Evolutionary conservation across 2,888 invertebrate genomes (phyloP), one percentile per base, ranked within the genome.

Genomic region (Platycnemis pennipes): DNA sequence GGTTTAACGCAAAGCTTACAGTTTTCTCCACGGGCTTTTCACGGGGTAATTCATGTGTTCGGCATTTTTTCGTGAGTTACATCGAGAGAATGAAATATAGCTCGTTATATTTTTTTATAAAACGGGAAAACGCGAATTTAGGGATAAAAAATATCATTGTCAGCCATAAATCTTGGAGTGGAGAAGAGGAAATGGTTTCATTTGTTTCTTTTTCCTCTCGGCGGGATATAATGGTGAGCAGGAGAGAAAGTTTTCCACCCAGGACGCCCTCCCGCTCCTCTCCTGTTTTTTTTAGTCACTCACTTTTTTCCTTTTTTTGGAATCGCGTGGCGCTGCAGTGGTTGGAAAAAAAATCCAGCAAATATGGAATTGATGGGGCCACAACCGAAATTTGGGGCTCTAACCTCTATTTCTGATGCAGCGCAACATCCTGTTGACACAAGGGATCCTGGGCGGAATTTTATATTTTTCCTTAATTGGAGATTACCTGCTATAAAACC

Each of bases 91-190:
- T 77, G 77, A 77, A 77, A 77, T 77, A 77, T 77, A 77, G 77
- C 77, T 77, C 37, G 77, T 77, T 77, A 37, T 77, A 37, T 77
- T 37, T 77, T 37, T 77, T 31, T 5, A 77, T 77, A 77, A 77
- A 31, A 77, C 77, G 31, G 77, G 77, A 77, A 77, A 77, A 77
- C 77, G 77, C 77, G 77, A 77, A 37, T 77, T 77, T 77, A 77
- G 77, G 77, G 77, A 77, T 77, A 77, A 77, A 77, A 77, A 77
- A 77, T 77, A 77, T 77, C 77, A 77, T 77, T 77, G 77, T 77
- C 77, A 77, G 77, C 77, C 77, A 77, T 77, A 77, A 77, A 77
- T 77, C 77, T 77, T 77, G 37, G 31, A 13, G 77, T 77, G 77
- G 77, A 77, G 37, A 77, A 77, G 77, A 77, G 77, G 77, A 77